Evolutionary conservation across 2,113 vertebrate species (phyloP), one percentile per base, ranked within the genome.

Genomic region (Mugil cephalus): DNA sequence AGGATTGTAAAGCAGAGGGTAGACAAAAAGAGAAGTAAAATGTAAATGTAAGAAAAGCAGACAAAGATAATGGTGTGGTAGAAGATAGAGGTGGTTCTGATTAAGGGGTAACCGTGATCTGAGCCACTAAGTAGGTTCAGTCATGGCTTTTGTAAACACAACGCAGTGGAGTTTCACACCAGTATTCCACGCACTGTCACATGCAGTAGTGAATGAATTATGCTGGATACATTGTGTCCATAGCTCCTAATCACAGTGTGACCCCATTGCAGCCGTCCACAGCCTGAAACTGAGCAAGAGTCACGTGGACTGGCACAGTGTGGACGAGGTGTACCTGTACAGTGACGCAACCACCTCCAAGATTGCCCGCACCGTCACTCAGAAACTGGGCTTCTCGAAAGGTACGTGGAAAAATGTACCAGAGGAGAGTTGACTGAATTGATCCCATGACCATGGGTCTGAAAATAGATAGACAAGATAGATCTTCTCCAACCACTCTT

Each of bases 331-430:
- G 0, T 98, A 98, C 84, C 94, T 99, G 14, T 99, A 99, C 93
- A 99, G 97, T 11, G 97, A 98, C 11, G 95, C 96, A 71, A 98
- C 97, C 10, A 98, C 97, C 9, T 99, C 96, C 72, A 99, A 99
- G 93, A 99, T 99, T 42, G 96, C 97, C 45, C 94, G 97, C 73
- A 97, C 94, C 2, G 96, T 98, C 54, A 97, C 96, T 2, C 97
- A 97, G 74, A 99, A 96, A 82, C 85, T 98, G 83, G 97, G 97
- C 2, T 98, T 98, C 92, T 98, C 97, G 74, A 99, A 99, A 96
- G 96, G 97, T 98, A 91, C 86, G 7, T 30, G 43, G 3, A 17
- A 15, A 17, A 30, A 18, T 0, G 14, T 8, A 17, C 36, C 36
- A 30, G 24, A 30, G 24, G 24, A 5, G 24, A 30, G 24, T 30